Conservation (phyloP, 2,888 invertebrate species). For the Mylabris sibirica region DNA sequence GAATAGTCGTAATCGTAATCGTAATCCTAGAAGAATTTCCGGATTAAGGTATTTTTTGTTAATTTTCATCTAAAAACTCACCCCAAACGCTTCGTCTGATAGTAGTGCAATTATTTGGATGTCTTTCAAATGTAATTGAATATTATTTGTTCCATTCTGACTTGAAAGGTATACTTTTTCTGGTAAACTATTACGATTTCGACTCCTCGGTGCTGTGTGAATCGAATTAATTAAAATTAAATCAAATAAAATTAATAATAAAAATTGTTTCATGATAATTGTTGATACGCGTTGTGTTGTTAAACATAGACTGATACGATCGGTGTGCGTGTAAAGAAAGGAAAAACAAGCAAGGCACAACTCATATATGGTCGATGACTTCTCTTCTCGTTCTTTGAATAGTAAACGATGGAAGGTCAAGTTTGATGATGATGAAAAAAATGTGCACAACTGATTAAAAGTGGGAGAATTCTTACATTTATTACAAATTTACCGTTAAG, state of each 20-base stretch:
- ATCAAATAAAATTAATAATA: neutral
- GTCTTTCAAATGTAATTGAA: conserved; percentile 81
- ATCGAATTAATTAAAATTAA: neutral
- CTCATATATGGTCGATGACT: conserved; percentile 31
- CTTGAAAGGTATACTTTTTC: conserved; percentile 70
- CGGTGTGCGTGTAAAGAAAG: neutral
- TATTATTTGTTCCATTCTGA: conserved; percentile 80
- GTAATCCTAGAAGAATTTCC: conserved; percentile 67
- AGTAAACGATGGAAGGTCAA: conserved; percentile 30
- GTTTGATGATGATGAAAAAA: conserved; percentile 6
- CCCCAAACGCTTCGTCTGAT: conserved; percentile 70
- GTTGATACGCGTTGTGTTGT: neutral
- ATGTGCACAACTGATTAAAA: neutral
- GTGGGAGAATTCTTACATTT: conserved; percentile 3
- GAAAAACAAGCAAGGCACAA: neutral
- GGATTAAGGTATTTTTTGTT: neutral
- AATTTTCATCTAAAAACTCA: conserved; percentile 49
- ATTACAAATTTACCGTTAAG: neutral
- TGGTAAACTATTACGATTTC: conserved; percentile 25
- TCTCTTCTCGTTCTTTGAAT: conserved; percentile 26
- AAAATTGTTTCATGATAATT: neutral
- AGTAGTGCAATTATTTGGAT: conserved; percentile 76
- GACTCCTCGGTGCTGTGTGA: neutral
- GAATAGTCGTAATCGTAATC: conserved; percentile 78
- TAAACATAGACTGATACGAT: neutral